phyloP scores from a whole-genome alignment of 2,113 vertebrate species.

The Monopterus albus region DNA sequence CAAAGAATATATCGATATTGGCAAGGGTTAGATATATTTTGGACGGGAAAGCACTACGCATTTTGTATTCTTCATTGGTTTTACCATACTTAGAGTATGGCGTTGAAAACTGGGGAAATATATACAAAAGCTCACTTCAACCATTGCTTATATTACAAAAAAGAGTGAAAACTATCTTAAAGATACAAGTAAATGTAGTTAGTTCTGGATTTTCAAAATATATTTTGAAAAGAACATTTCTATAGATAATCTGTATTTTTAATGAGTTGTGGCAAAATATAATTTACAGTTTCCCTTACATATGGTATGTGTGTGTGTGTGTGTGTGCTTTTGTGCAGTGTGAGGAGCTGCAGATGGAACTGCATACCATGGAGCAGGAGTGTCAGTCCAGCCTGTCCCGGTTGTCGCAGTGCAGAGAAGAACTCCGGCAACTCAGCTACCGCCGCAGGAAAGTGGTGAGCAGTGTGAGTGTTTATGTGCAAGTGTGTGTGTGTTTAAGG shows the following conservation, averaged over 20 bases:
- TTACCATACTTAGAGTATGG: too few relatives aligned
- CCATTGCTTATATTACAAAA: too few relatives aligned
- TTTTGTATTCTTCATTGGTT: too few relatives aligned
- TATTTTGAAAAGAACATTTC: neutral
- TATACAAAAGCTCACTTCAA: too few relatives aligned
- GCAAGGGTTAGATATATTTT: too few relatives aligned
- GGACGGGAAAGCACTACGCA: too few relatives aligned
- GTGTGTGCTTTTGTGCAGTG: constrained; percentile 78
- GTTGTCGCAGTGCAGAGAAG: constrained; percentile 86
- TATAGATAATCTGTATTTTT: neutral
- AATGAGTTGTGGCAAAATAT: neutral
- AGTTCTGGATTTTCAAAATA: too few relatives aligned
- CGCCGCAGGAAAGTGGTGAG: constrained; percentile 63
- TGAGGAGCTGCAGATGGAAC: constrained; percentile 83
- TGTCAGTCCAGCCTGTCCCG: constrained; percentile 85
- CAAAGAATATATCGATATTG: too few relatives aligned
- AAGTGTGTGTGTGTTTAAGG: constrained; percentile 2
- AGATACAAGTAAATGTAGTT: too few relatives aligned
- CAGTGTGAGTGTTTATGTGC: constrained; percentile 7
- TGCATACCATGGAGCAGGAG: constrained; percentile 86
- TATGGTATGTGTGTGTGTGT: constrained; percentile 22
- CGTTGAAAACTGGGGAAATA: too few relatives aligned
- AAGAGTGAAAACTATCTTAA: too few relatives aligned
- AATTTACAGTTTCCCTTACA: too few relatives aligned
- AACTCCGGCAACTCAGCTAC: constrained; percentile 79